phyloP scores from a whole-genome alignment of 1,140 invertebrate species.

The Achatina immaculata region DNA sequence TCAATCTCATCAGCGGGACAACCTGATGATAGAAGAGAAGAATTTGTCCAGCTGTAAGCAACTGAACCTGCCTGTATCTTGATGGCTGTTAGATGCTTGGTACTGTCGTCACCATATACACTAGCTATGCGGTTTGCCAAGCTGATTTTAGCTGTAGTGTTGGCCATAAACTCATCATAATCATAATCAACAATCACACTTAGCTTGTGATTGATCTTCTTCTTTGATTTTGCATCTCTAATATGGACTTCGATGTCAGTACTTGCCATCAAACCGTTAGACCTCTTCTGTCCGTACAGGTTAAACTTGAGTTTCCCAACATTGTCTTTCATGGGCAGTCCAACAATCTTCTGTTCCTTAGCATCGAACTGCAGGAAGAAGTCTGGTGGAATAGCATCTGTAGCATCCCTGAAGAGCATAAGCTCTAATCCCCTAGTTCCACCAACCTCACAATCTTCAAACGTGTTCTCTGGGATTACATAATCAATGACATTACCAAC shows the following conservation, averaged over 20 bases:
- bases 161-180: slow-evolving; percentile 80
- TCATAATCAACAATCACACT: slow-evolving; percentile 82
- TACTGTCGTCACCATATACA: slow-evolving; percentile 82
- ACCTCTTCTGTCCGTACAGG: slow-evolving; percentile 47
- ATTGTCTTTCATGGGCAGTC: slow-evolving; percentile 78
- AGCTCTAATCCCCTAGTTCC: slow-evolving; percentile 81
- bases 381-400: slow-evolving; percentile 40
- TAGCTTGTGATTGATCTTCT: slow-evolving; percentile 76
- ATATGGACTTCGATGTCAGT: slow-evolving; percentile 49
- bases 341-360: slow-evolving; percentile 68
- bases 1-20: slow-evolving; percentile 85
- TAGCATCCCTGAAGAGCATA: slow-evolving; percentile 79
- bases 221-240: slow-evolving; percentile 10
- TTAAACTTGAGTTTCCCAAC: slow-evolving; percentile 39
- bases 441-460: slow-evolving; percentile 89
- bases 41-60: slow-evolving; percentile 84
- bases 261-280: slow-evolving; percentile 16
- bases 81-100: slow-evolving; percentile 81
- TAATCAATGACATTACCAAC: slow-evolving; percentile 76
- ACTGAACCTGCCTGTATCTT: slow-evolving; percentile 74
- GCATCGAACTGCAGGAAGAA: slow-evolving; percentile 53
- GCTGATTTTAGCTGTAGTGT: slow-evolving; percentile 76
- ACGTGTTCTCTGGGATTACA: slow-evolving; percentile 86
- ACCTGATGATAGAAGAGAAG: slow-evolving; percentile 78
- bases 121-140: slow-evolving; percentile 82